Evolutionary conservation across 2,113 vertebrate genomes (phyloP), one percentile per base, ranked within the genome.

Genomic region (Parus major): DNA sequence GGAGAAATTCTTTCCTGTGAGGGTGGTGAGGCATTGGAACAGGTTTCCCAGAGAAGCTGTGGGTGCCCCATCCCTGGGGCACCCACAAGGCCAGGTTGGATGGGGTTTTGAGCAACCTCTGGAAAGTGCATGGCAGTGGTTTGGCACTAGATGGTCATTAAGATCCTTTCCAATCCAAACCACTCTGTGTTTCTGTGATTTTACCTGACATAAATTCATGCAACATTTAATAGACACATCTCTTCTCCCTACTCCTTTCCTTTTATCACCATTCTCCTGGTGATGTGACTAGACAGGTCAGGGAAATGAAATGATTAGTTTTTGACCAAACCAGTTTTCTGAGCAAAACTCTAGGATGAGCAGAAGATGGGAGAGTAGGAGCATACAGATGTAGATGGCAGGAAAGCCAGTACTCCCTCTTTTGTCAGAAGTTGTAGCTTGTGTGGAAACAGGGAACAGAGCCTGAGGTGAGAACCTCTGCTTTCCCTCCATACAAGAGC

Each of bases 391-490:
- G 63, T 47, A 61, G 59, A 31, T 16, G 69, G 82, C 18, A 79
- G 69, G 79, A 76, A 88, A 59, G 55, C 22, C 33, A 63, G 50
- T 50, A 83, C 59, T 90, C 69, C 47, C 60, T 68, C 53, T 93
- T 70, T 83, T 13, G 42, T 82, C 72, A 86, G 79, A 65, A 92
- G 23, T 11, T 41, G 50, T 65, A 12, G 9, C n/a, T 72, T 78
- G 29, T 76, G 61, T 23, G 36, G 31, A 80, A 23, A 57, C 0
- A 3, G 19, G n/a, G 20, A 91, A 44, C 7, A 35, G 63, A 92
- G 59, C 42, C 95, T 28, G 33, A 87, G 39, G 20, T 23, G 27
- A 33, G 39, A 79, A 28, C 28, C 31, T 59, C 52, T 73, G 47
- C 47, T 59, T 55, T 39, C 23, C 42, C 33, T 55, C 33, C 31